These are phyloP conservation scores for Polyodon spathula DNA, from an alignment of 2,113 vertebrate species.

Conservation along the genomic window DNA sequence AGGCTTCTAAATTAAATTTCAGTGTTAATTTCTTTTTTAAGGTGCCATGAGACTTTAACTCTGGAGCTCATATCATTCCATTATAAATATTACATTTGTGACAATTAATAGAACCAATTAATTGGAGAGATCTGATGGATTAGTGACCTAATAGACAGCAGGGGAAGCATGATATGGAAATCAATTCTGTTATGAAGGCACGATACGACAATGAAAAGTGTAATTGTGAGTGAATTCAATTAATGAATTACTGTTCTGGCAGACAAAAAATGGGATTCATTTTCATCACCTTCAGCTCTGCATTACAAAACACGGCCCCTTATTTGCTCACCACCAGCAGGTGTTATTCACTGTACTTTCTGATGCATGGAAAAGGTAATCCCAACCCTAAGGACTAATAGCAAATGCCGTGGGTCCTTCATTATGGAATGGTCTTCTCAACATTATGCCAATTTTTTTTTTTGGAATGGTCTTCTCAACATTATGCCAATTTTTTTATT, in stretches of 20 bases:
- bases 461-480: no score
- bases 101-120: conserved; percentile 39
- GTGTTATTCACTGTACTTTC: no score
- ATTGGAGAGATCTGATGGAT: conserved; percentile 32
- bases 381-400: no score
- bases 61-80: conserved; percentile 36
- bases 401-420: no score
- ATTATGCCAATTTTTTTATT: no score
- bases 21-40: conserved; percentile 35
- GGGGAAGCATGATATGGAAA: background rate
- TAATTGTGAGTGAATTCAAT: background rate
- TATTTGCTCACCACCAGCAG: no score
- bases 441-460: no score
- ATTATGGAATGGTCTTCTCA: no score
- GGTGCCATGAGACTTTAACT: conserved; percentile 35
- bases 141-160: conserved; percentile 19
- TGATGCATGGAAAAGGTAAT: no score
- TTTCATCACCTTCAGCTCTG: background rate
- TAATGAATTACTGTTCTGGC: background rate
- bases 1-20: conserved; percentile 50
- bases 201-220: background rate
- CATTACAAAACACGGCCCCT: background rate
- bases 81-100: conserved; percentile 39
- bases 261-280: background rate
- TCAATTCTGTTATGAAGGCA: background rate